A percentile compares a stretch with the other conserved stretches of the same genome.
Evolutionary conservation across 2,888 invertebrate species (phyloP).

Genomic region (Erannis defoliaria): DNA sequence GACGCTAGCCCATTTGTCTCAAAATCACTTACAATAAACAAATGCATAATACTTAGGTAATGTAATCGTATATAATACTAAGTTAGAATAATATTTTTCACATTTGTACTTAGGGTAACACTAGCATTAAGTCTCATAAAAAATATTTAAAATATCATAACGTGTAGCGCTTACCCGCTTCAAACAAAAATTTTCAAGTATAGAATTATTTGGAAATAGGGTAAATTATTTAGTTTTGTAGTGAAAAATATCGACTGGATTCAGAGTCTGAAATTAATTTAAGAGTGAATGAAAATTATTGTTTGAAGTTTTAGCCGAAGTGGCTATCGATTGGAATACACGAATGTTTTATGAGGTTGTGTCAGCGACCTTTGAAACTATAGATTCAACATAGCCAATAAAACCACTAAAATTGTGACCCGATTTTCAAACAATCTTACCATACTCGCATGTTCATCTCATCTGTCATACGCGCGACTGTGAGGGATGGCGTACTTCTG

Average conservation of each 20-base stretch:
- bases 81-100: constrained; percentile 69
- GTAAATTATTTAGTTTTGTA: constrained; percentile 70
- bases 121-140: constrained; percentile 61
- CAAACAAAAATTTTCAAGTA: constrained; percentile 72
- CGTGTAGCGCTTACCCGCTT: constrained; percentile 60
- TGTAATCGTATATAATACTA: constrained; percentile 54
- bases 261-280: constrained; percentile 76
- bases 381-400: too few species aligned
- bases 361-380: constrained; percentile 8
- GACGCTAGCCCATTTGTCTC: constrained; percentile 52
- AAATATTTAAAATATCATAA: constrained; percentile 56
- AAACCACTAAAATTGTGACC: too few species aligned
- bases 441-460: too few species aligned
- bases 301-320: constrained; percentile 66
- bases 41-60: constrained; percentile 60
- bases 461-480: too few species aligned
- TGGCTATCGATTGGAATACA: constrained; percentile 37
- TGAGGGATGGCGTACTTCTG: too few species aligned
- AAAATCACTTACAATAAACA: constrained; percentile 54
- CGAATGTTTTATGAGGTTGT: constrained; percentile 18
- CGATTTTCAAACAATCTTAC: too few species aligned
- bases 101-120: constrained; percentile 73
- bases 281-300: constrained; percentile 67
- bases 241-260: constrained; percentile 66
- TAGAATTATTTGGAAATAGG: constrained; percentile 52